These are phyloP conservation scores for Drosophila flavopinicola DNA, from an alignment of 2,888 invertebrate species.

Conservation along the genomic window DNA sequence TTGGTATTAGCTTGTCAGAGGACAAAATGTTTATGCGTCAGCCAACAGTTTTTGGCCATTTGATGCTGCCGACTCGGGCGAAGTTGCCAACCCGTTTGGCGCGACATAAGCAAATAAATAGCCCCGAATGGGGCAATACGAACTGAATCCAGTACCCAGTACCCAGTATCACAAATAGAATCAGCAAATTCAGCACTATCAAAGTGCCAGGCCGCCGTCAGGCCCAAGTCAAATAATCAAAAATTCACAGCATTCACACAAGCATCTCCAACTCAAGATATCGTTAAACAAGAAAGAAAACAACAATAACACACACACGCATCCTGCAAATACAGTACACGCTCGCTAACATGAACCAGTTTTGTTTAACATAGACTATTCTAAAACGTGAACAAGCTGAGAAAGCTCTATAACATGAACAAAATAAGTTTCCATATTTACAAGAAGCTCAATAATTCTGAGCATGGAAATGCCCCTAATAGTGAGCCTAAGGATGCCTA, in stretches of 20 bases:
- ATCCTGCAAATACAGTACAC: conserved; percentile 43
- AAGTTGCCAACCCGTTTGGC: conserved; percentile 67
- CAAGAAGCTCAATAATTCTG: too few species aligned
- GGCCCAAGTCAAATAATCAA: conserved; percentile 68
- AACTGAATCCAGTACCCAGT: conserved; percentile 13
- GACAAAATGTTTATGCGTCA: conserved; percentile 59
- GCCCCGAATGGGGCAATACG: conserved; percentile 28
- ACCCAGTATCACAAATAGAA: conserved; percentile 14
- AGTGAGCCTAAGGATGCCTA: too few species aligned
- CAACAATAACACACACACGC: conserved; percentile 9
- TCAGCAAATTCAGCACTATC: conserved; percentile 69
- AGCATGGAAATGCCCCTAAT: too few species aligned
- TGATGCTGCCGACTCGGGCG: conserved; percentile 62
- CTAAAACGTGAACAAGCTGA: too few species aligned
- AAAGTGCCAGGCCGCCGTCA: conserved; percentile 62
- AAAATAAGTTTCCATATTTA: too few species aligned
- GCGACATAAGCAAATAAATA: conserved; percentile 76
- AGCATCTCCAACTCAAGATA: conserved; percentile 26
- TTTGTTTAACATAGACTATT: too few species aligned
- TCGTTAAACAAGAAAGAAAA: conserved; percentile 25
- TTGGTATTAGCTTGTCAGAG: conserved; percentile 42
- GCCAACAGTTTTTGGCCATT: conserved; percentile 66
- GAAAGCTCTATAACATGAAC: too few species aligned
- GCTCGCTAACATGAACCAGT: too few species aligned
- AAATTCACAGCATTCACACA: conserved; percentile 13